Percentiles rank a stretch among this genome's conserved stretches.
phyloP scores from a whole-genome alignment of 1,140 invertebrate species.

The Nasonia vitripennis region DNA sequence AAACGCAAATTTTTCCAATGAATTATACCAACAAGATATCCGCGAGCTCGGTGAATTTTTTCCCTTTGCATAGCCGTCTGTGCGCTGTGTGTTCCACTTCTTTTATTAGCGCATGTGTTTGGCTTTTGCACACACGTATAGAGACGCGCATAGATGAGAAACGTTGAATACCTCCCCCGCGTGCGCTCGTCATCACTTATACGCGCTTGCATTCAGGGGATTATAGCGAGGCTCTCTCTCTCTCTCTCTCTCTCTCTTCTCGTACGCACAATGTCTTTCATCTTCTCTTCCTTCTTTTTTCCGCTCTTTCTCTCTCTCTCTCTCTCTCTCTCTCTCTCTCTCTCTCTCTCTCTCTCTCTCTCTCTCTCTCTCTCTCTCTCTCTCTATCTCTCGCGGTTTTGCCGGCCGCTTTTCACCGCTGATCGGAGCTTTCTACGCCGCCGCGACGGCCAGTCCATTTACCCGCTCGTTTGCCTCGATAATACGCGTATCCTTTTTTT shows the following conservation, averaged over 20 bases:
- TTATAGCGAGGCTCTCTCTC: neutral
- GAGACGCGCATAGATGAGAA: slow-evolving; percentile 2
- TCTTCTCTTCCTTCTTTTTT: slow-evolving; percentile 40
- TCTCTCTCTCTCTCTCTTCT: neutral
- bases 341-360: neutral
- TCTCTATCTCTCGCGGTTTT: neutral
- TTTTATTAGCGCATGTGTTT: slow-evolving; percentile 41
- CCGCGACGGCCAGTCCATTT: neutral
- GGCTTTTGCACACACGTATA: neutral
- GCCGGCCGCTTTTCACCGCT: neutral
- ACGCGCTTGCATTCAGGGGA: slow-evolving; percentile 17
- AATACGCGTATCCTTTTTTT: neutral
- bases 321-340: no score
- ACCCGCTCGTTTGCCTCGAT: neutral
- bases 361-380: neutral
- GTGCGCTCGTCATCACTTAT: slow-evolving; percentile 41
- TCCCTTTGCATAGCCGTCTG: no score
- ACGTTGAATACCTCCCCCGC: slow-evolving; percentile 22
- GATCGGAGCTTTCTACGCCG: neutral
- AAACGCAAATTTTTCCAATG: slow-evolving; percentile 42
- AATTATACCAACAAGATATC: slow-evolving; percentile 36
- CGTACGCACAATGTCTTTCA: slow-evolving; percentile 20
- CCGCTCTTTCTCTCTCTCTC: neutral
- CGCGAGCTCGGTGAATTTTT: slow-evolving; percentile 7
- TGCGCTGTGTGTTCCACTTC: slow-evolving; percentile 14